phyloP scores from a whole-genome alignment of 2,888 invertebrate species.

The Ichneumoninae sp. region DNA sequence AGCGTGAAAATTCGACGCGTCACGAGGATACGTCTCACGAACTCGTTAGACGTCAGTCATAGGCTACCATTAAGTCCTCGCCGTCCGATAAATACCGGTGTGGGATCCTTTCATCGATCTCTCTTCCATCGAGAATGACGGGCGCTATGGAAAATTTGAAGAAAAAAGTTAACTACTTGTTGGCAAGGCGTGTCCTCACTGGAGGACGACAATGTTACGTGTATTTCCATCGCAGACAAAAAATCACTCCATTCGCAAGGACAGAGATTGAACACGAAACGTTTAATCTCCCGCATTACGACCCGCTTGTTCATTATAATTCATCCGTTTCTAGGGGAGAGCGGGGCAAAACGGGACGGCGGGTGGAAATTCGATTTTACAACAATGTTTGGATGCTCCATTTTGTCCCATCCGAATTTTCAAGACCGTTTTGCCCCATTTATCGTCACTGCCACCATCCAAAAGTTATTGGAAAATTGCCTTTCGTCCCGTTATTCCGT shows the following conservation, averaged over 20 bases:
- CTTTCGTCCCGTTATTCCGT: too few species aligned
- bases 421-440: too few species aligned
- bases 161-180: conserved; percentile 32
- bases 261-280: conserved; percentile 59
- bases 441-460: too few species aligned
- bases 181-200: conserved; percentile 53
- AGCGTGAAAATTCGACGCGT: conserved; percentile 40
- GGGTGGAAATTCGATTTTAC: too few species aligned
- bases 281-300: conserved; percentile 35
- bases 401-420: too few species aligned
- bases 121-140: conserved; percentile 35
- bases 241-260: conserved; percentile 51
- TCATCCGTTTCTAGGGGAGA: too few species aligned
- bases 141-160: background rate
- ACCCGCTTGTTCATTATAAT: too few species aligned
- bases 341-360: too few species aligned
- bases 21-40: conserved; percentile 23
- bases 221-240: conserved; percentile 25
- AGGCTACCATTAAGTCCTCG: conserved; percentile 33
- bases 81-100: conserved; percentile 2
- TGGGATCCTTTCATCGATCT: conserved; percentile 27
- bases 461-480: too few species aligned
- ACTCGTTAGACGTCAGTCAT: conserved; percentile 28
- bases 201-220: conserved; percentile 32
- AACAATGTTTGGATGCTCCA: too few species aligned